These are phyloP conservation scores for Dendropsophus ebraccatus DNA, from an alignment of 2,113 vertebrate genomes.

Conservation along the genomic window DNA sequence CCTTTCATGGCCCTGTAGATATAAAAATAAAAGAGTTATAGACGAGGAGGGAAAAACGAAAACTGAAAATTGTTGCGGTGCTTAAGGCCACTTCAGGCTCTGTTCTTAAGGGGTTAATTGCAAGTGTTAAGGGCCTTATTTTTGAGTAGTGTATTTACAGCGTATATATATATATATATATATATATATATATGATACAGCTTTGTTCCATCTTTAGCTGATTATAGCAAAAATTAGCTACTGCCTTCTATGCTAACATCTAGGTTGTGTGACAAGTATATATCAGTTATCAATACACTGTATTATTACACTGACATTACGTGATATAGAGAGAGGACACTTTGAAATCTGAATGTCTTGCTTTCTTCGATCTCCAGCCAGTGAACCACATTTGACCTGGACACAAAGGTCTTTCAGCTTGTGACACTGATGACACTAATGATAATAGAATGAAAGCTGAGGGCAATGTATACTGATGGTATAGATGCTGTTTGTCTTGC, in stretches of 20 bases:
- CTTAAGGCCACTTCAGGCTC: too few relatives aligned
- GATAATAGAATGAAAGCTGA: constrained; percentile 74
- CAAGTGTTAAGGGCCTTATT: too few relatives aligned
- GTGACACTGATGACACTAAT: constrained; percentile 71
- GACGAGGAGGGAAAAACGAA: too few relatives aligned
- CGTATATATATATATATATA: too few relatives aligned
- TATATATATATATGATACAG: too few relatives aligned
- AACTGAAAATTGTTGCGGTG: too few relatives aligned
- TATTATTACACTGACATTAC: not conserved
- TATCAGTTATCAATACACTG: not conserved
- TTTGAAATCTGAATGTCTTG: not conserved
- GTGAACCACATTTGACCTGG: constrained; percentile 74
- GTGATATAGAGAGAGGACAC: not conserved
- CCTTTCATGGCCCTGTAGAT: too few relatives aligned
- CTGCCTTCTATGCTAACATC: not conserved
- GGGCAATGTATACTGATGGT: constrained; percentile 69
- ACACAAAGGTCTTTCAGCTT: constrained; percentile 64
- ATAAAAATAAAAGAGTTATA: too few relatives aligned
- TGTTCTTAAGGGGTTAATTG: too few relatives aligned
- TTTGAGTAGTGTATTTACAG: too few relatives aligned
- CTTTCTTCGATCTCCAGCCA: not conserved
- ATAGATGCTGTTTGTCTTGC: constrained; percentile 65
- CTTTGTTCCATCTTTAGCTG: not conserved
- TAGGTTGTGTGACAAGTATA: not conserved
- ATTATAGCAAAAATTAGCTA: not conserved